These are phyloP conservation scores for Nasonia giraulti DNA, from an alignment of 1,140 invertebrate species.

Conservation along the genomic window DNA sequence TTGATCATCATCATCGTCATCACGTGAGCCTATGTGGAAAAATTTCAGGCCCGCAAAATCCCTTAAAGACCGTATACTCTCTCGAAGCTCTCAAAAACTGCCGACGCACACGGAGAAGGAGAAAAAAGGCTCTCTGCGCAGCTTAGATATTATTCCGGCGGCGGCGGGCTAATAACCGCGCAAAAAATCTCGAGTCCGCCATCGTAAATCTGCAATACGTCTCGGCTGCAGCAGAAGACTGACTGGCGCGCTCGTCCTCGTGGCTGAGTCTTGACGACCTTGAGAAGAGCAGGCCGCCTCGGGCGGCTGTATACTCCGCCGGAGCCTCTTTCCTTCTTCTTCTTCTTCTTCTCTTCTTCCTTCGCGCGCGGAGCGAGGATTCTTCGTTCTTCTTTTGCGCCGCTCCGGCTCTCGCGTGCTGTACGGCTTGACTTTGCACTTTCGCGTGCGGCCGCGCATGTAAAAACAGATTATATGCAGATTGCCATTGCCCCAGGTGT, in stretches of 20 bases:
- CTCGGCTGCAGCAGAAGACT: neutral
- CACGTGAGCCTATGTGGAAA: too few relatives aligned
- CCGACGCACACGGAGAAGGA: constrained; percentile 18
- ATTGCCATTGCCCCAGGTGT: neutral
- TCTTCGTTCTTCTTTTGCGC: constrained; percentile 9
- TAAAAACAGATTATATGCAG: neutral
- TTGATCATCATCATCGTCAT: neutral
- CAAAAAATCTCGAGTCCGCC: constrained; percentile 3
- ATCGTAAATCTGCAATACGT: constrained; percentile 42
- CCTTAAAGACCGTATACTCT: too few relatives aligned
- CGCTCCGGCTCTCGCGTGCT: neutral
- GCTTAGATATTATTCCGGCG: constrained; percentile 17
- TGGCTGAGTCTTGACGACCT: constrained; percentile 36
- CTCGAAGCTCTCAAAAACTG: neutral
- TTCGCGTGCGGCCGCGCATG: neutral
- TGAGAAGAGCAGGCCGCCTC: neutral
- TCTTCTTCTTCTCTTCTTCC: neutral
- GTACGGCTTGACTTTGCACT: constrained; percentile 17
- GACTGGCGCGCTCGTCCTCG: constrained; percentile 41
- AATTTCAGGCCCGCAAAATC: too few relatives aligned
- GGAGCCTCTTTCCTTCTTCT: neutral
- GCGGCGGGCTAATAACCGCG: constrained; percentile 5
- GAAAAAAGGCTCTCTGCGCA: too few relatives aligned
- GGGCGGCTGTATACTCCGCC: neutral
- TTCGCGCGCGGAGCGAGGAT: neutral